Evolutionary conservation across 30 jellyfish, hydroid and myxozoan genomes (phyloP).

Genomic region (Turritopsis dohrnii): DNA sequence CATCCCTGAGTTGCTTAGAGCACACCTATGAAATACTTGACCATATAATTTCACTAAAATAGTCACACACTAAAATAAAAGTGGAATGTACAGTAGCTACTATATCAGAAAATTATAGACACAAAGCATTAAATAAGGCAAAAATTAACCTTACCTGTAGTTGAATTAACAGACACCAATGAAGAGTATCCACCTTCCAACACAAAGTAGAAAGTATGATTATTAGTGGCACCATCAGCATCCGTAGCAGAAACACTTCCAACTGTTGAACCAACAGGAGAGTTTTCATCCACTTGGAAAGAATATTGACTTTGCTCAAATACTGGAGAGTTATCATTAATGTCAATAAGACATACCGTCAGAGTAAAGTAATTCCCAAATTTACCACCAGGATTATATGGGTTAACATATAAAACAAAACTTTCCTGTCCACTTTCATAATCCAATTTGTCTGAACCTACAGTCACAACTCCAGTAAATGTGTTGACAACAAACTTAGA

Average conservation of each 20-base stretch:
- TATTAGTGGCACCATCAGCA: slow-evolving; percentile 30
- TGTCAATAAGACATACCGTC: slow-evolving; percentile 47
- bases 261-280: slow-evolving; percentile 43
- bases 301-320: slow-evolving; percentile 30
- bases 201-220: background rate
- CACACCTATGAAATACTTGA: too few species aligned
- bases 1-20: too few species aligned
- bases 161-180: background rate
- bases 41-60: too few species aligned
- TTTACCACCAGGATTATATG: slow-evolving; percentile 32
- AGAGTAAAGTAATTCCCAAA: slow-evolving; percentile 31
- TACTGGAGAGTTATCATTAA: slow-evolving; percentile 79
- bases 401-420: slow-evolving; percentile 34
- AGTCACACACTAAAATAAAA: too few species aligned
- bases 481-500: background rate
- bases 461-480: slow-evolving; percentile 2
- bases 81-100: too few species aligned
- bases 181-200: background rate
- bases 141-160: background rate
- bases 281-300: slow-evolving; percentile 41
- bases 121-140: too few species aligned
- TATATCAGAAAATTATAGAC: background rate
- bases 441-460: background rate
- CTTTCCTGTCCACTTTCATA: slow-evolving; percentile 35
- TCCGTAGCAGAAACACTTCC: slow-evolving; percentile 50